Evolutionary conservation across 1,140 invertebrate species (phyloP).

Genomic region (Oryctes rhinoceros): DNA sequence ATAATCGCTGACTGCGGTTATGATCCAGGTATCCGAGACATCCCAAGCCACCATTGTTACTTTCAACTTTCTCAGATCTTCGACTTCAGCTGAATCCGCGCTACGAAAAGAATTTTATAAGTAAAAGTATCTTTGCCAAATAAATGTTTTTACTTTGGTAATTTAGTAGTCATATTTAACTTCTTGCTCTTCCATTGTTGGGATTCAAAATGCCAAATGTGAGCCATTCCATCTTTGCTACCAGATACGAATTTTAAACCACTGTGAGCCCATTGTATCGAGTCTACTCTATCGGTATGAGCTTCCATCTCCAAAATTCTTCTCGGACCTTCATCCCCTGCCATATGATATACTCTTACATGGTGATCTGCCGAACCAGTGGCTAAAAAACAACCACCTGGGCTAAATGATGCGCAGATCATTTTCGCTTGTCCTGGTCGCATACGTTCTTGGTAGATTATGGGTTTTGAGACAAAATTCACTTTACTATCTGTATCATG

Average conservation of each 20-base stretch:
- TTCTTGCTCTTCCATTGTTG: constrained; percentile 87
- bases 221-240: constrained; percentile 94
- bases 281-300: constrained; percentile 94
- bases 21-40: constrained; percentile 83
- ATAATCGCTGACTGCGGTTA: constrained; percentile 89
- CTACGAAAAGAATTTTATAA: not conserved
- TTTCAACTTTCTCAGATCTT: constrained; percentile 69
- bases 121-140: not conserved
- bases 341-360: constrained; percentile 89
- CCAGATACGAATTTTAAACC: constrained; percentile 91
- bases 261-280: constrained; percentile 91
- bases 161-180: constrained; percentile 77
- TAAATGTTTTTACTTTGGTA: constrained; percentile 66
- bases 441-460: constrained; percentile 92
- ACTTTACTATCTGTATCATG: constrained; percentile 67
- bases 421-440: constrained; percentile 94
- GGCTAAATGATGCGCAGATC: constrained; percentile 94
- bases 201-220: constrained; percentile 91
- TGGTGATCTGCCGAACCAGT: constrained; percentile 94
- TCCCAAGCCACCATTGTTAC: constrained; percentile 98
- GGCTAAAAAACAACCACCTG: constrained; percentile 92
- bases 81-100: not conserved
- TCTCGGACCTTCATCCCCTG: constrained; percentile 73
- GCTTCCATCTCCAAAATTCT: constrained; percentile 85
- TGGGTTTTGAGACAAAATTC: constrained; percentile 78